Evolutionary conservation across 2,113 vertebrate genomes (phyloP).

Genomic region (Rissa tridactyla): DNA sequence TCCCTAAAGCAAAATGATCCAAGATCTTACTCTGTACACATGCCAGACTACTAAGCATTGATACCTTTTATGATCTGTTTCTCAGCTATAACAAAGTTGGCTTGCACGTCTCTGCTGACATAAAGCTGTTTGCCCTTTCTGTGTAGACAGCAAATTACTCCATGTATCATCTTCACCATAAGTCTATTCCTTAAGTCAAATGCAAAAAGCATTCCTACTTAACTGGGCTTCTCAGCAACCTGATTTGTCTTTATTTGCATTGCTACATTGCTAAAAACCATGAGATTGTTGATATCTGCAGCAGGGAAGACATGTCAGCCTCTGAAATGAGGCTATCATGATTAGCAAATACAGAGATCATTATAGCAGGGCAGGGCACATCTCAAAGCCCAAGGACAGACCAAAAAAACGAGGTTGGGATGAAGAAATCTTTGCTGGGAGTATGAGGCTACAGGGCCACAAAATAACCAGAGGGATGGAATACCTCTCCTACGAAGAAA

Average conservation of each 20-base stretch:
- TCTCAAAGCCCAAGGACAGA: neutral
- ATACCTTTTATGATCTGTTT: neutral
- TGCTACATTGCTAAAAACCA: neutral
- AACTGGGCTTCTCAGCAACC: neutral
- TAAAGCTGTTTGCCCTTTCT: neutral
- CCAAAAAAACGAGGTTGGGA: neutral
- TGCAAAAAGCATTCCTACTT: neutral
- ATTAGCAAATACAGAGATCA: neutral
- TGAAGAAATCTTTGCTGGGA: neutral
- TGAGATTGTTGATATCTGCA: neutral
- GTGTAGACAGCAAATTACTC: neutral
- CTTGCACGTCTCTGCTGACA: neutral
- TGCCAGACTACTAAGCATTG: neutral
- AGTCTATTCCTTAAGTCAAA: neutral
- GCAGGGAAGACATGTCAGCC: neutral
- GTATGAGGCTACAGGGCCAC: neutral
- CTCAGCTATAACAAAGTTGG: neutral
- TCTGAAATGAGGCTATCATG: neutral
- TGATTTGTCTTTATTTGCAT: neutral
- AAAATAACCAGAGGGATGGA: neutral
- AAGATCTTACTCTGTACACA: neutral
- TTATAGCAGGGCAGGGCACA: neutral
- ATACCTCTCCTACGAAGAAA: neutral
- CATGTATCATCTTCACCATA: neutral
- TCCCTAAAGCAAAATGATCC: constrained; percentile 3